Conservation (phyloP, 2,888 invertebrate species). For the Pammene aurita region DNA sequence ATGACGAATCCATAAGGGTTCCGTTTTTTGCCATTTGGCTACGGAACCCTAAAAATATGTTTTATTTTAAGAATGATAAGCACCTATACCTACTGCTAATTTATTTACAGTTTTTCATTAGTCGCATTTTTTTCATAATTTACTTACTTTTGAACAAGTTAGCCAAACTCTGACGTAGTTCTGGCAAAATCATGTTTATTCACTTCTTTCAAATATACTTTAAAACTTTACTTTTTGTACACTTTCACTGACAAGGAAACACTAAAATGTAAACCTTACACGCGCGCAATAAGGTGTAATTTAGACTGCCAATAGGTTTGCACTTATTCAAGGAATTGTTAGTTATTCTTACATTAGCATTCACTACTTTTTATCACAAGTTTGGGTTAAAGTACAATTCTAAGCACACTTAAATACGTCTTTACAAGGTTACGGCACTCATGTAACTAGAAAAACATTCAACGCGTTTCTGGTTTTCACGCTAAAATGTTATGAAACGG, state of each 20-base stretch:
- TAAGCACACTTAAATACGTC: conserved; percentile 25
- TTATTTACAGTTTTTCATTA: not conserved
- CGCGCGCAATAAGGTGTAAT: conserved; percentile 1
- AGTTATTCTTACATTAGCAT: too few relatives aligned
- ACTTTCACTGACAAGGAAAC: conserved; percentile 17
- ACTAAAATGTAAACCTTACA: not conserved
- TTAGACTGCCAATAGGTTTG: not conserved
- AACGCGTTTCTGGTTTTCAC: conserved; percentile 16
- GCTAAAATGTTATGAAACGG: conserved; percentile 21
- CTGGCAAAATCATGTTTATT: conserved; percentile 13
- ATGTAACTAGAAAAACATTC: conserved; percentile 20
- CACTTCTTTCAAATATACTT: not conserved
- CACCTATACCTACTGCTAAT: not conserved
- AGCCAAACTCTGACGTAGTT: conserved; percentile 13
- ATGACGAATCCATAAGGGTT: too few relatives aligned
- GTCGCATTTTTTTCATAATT: not conserved
- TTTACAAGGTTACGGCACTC: conserved; percentile 20
- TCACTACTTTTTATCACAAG: conserved; percentile 4
- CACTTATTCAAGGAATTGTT: not conserved
- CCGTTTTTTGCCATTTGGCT: too few relatives aligned
- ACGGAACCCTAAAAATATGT: too few relatives aligned
- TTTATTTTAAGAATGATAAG: too few relatives aligned
- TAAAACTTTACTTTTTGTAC: not conserved
- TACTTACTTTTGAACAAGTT: conserved; percentile 25
- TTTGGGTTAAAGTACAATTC: conserved; percentile 33